A percentile compares a stretch with the other conserved stretches of the same genome.
Evolutionary conservation across 2,113 vertebrate species (phyloP).

Genomic region (Cyprinodon variegatus): DNA sequence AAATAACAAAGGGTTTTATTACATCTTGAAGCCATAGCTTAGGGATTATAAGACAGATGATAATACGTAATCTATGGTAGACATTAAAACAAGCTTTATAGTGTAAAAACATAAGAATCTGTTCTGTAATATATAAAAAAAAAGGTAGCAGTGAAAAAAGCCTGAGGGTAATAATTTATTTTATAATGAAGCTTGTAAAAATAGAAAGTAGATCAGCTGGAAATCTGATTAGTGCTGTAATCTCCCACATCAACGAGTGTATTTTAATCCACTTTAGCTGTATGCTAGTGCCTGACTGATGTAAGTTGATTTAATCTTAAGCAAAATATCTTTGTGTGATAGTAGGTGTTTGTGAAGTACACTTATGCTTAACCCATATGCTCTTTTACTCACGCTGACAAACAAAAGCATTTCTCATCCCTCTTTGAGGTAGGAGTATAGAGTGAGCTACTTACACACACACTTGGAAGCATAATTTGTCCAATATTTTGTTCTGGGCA

Average conservation of each 20-base stretch:
- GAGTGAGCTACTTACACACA: conserved; percentile 18
- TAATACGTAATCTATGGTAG: neutral
- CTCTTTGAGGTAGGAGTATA: conserved; percentile 34
- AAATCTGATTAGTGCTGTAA: conserved; percentile 1
- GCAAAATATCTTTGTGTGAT: conserved; percentile 12
- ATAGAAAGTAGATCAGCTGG: conserved; percentile 11
- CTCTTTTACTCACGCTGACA: conserved; percentile 24
- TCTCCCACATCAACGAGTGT: neutral
- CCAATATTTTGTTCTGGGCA: conserved; percentile 75
- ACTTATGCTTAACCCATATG: conserved; percentile 43
- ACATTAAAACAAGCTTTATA: neutral
- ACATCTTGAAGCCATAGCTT: neutral
- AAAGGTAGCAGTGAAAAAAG: neutral
- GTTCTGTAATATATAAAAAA: too few species aligned
- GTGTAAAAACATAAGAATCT: neutral
- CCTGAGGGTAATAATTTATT: neutral
- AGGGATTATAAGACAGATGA: neutral
- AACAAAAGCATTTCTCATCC: conserved; percentile 31
- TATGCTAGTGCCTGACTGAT: conserved; percentile 11
- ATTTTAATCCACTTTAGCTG: neutral
- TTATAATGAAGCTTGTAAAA: conserved; percentile 1
- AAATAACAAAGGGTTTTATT: neutral
- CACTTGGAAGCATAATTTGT: conserved; percentile 53
- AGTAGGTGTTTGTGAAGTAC: conserved; percentile 24
- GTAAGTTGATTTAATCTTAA: conserved; percentile 25